Percentiles rank a stretch among this genome's conserved stretches.
These are phyloP conservation scores for Drosophila emarginata DNA, from an alignment of 2,888 invertebrate genomes.

Conservation along the genomic window DNA sequence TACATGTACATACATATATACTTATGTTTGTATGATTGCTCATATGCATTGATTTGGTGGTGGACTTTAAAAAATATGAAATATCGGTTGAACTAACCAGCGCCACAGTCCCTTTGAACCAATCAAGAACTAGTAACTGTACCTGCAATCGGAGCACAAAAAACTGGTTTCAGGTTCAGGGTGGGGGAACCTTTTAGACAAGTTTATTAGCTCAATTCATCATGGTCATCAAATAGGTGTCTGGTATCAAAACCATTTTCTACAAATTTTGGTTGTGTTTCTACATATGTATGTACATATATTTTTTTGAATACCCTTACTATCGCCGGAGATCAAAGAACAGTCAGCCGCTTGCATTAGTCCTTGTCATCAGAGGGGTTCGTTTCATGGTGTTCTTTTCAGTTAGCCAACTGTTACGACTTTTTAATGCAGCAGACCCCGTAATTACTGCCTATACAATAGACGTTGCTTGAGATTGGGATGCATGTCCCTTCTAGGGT, in stretches of 20 bases:
- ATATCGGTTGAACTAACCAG: background rate
- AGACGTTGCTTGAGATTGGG: background rate
- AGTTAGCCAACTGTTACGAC: background rate
- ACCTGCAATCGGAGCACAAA: background rate
- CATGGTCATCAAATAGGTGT: background rate
- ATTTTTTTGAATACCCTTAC: background rate
- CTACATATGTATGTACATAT: no score
- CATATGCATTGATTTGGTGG: background rate
- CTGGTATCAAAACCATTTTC: background rate
- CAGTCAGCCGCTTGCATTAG: background rate
- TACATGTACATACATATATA: no score
- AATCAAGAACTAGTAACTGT: conserved; percentile 3
- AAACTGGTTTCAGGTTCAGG: background rate
- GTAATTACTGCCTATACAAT: background rate
- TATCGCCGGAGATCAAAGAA: background rate
- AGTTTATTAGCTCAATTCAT: conserved; percentile 8
- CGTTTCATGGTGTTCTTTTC: background rate
- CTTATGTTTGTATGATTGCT: background rate
- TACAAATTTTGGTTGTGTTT: background rate
- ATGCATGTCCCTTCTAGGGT: no score
- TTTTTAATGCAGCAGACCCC: background rate
- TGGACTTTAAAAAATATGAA: background rate
- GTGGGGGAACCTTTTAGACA: background rate
- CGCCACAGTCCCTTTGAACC: background rate
- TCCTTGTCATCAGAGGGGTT: background rate